Conservation (phyloP, 2,113 vertebrate genomes). For the Datnioides undecimradiatus region DNA sequence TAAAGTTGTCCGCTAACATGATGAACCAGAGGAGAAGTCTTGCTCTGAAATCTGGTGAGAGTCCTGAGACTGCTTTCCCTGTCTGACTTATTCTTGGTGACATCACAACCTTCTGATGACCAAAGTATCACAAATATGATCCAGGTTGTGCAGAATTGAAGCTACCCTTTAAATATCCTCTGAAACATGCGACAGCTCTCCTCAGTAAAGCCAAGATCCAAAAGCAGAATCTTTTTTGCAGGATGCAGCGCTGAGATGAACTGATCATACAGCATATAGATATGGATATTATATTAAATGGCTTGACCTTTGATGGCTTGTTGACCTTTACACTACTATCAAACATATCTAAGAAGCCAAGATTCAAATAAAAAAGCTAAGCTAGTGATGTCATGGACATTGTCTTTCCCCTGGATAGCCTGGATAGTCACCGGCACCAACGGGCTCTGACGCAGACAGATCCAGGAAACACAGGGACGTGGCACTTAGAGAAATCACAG, state of each 20-base stretch:
- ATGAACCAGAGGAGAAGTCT: too few species aligned
- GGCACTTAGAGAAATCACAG: conserved; percentile 18
- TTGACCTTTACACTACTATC: background rate
- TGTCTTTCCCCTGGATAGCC: background rate
- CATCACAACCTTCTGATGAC: background rate
- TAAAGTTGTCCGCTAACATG: too few species aligned
- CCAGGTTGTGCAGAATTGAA: background rate
- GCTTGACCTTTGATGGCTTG: background rate
- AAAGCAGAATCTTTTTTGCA: background rate
- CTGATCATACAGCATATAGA: background rate
- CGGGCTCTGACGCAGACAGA: background rate
- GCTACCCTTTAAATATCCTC: background rate
- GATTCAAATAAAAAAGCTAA: background rate
- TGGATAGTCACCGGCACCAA: background rate
- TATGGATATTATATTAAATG: background rate
- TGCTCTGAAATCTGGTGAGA: too few species aligned
- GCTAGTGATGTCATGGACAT: too few species aligned
- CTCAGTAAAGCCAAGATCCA: background rate
- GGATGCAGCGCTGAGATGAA: background rate
- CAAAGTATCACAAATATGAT: background rate
- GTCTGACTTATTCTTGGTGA: background rate
- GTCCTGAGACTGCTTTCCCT: too few species aligned
- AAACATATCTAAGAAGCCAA: background rate
- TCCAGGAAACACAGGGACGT: conserved; percentile 7
- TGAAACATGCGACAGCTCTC: background rate